Conservation (phyloP, 2,888 invertebrate species). For the Drosophila niveifrons region DNA sequence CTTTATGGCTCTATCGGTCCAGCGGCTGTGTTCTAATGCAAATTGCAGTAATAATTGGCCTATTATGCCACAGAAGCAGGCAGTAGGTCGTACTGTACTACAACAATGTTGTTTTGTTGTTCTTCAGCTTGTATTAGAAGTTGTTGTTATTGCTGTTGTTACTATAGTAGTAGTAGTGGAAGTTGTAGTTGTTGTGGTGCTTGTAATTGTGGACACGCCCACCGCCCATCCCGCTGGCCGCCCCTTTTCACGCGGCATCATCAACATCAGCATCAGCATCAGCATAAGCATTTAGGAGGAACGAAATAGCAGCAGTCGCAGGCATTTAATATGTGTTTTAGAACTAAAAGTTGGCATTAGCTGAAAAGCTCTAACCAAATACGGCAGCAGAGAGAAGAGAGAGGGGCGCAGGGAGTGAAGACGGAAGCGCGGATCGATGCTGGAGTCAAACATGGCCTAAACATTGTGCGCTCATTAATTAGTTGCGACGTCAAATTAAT, state of each 20-base stretch:
- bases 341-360: conserved; percentile 73
- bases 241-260: conserved; percentile 61
- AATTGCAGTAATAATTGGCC: conserved; percentile 81
- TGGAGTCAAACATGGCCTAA: conserved; percentile 22
- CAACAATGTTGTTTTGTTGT: conserved; percentile 50
- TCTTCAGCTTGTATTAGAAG: conserved; percentile 9
- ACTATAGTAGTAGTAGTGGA: conserved; percentile 10
- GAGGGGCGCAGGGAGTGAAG: conserved; percentile 11
- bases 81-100: conserved; percentile 76
- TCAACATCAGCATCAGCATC: conserved; percentile 6
- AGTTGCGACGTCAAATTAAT: conserved; percentile 76
- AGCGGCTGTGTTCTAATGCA: conserved; percentile 72
- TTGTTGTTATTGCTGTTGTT: conserved; percentile 5
- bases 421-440: conserved; percentile 50
- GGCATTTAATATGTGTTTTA: conserved; percentile 70
- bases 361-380: conserved; percentile 52
- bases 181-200: conserved; percentile 11
- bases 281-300: conserved; percentile 4
- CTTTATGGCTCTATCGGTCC: conserved; percentile 14
- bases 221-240: conserved; percentile 53
- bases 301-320: conserved; percentile 2
- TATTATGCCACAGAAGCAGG: conserved; percentile 71
- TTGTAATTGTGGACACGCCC: conserved; percentile 43
- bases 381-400: conserved; percentile 21
- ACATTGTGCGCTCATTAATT: conserved; percentile 74